Percentiles rank a stretch among this genome's conserved stretches.
These are phyloP conservation scores for Linyphia triangularis DNA, from an alignment of 2,888 invertebrate species.

Conservation along the genomic window DNA sequence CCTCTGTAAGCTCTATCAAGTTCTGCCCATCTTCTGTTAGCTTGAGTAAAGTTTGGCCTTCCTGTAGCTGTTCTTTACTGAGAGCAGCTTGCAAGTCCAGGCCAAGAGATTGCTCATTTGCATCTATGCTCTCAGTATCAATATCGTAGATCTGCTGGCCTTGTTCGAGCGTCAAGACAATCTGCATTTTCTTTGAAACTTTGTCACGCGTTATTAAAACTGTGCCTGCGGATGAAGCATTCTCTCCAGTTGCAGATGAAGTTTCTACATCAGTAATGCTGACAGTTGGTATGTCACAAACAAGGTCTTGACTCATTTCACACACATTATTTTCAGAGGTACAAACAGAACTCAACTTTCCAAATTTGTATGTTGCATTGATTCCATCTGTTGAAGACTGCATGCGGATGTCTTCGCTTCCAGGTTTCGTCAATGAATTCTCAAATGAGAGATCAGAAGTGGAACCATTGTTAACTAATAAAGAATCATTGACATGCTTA, in stretches of 20 bases:
- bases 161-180: constrained; percentile 76
- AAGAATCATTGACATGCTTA: constrained; percentile 10
- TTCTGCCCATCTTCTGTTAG: neutral
- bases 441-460: neutral
- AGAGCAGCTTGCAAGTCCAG: constrained; percentile 32
- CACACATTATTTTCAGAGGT: constrained; percentile 17
- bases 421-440: neutral
- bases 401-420: neutral
- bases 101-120: constrained; percentile 40
- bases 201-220: constrained; percentile 76
- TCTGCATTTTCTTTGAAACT: constrained; percentile 75
- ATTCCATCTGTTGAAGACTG: neutral
- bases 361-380: constrained; percentile 4
- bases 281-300: constrained; percentile 48
- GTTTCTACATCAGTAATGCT: constrained; percentile 42
- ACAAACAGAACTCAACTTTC: neutral
- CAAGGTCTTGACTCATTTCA: constrained; percentile 22
- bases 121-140: constrained; percentile 65
- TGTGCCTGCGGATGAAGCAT: constrained; percentile 63
- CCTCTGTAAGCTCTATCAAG: neutral
- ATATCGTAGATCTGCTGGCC: constrained; percentile 76
- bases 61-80: neutral
- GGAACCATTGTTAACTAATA: neutral
- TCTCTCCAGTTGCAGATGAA: constrained; percentile 3
- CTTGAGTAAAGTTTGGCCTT: neutral